A percentile compares a stretch with the other conserved stretches of the same genome.
Evolutionary conservation across 1,140 invertebrate species (phyloP).

Genomic region (Tachypleus tridentatus): DNA sequence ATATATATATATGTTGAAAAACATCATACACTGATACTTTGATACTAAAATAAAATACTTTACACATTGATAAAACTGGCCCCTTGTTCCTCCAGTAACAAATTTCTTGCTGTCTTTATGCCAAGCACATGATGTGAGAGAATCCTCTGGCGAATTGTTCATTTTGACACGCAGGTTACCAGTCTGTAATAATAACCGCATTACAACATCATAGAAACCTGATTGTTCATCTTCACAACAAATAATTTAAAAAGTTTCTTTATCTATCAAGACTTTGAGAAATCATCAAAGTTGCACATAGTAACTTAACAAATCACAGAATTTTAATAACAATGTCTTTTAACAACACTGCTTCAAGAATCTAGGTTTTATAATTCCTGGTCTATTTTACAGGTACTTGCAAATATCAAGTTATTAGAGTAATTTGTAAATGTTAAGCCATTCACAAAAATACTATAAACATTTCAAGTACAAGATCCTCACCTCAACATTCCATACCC

Average conservation of each 20-base stretch:
- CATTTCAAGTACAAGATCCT: neutral
- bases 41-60: constrained; percentile 3
- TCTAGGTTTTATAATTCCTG: neutral
- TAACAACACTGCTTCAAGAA: neutral
- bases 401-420: neutral
- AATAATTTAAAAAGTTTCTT: too few species aligned
- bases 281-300: neutral
- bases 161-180: constrained; percentile 26
- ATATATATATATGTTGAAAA: too few species aligned
- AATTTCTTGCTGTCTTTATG: constrained; percentile 35
- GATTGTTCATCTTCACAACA: neutral
- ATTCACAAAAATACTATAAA: constrained; percentile 34
- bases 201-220: neutral
- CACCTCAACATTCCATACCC: constrained; percentile 38
- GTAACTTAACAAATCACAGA: too few species aligned
- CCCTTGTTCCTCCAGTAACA: constrained; percentile 35
- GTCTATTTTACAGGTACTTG: neutral
- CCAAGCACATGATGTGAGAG: constrained; percentile 36
- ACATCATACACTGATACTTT: too few species aligned
- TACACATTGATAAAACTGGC: constrained; percentile 41
- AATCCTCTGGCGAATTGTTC: constrained; percentile 36
- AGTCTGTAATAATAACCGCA: constrained; percentile 1
- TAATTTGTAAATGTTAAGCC: neutral
- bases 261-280: too few species aligned
- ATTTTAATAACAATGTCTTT: too few species aligned